A percentile compares a stretch with the other conserved stretches of the same genome.
These are phyloP conservation scores for Dasysyrphus tricinctus DNA, from an alignment of 2,888 invertebrate genomes.

Conservation along the genomic window DNA sequence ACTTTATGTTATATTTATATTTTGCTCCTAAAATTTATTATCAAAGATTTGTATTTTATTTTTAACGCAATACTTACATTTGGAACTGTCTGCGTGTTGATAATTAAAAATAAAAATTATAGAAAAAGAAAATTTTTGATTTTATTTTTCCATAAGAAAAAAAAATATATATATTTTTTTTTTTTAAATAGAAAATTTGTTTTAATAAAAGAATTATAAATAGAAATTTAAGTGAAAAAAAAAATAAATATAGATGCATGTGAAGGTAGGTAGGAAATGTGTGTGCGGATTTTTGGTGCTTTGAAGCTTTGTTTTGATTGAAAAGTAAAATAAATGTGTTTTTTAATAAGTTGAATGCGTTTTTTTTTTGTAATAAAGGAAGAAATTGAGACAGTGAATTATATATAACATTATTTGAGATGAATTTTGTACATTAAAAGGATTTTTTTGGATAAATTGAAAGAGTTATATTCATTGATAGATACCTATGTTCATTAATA, in stretches of 20 bases:
- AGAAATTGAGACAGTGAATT: background rate
- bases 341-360: background rate
- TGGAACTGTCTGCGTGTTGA: conserved; percentile 82
- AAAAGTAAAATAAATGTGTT: background rate
- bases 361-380: background rate
- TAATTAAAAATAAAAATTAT: conserved; percentile 79
- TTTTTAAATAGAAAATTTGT: conserved; percentile 37
- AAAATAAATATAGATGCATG: conserved; percentile 5
- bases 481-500: too few relatives aligned
- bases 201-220: conserved; percentile 49
- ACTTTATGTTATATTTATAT: background rate
- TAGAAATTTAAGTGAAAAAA: conserved; percentile 29
- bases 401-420: background rate
- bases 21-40: conserved; percentile 39
- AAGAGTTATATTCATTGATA: too few relatives aligned
- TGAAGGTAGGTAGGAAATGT: conserved; percentile 8
- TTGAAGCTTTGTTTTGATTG: background rate
- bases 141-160: conserved; percentile 51
- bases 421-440: background rate
- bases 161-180: conserved; percentile 33
- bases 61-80: conserved; percentile 81
- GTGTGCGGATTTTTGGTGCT: background rate
- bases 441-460: too few relatives aligned
- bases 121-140: conserved; percentile 73
- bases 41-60: conserved; percentile 40